These are phyloP conservation scores for Pterocles burchelli DNA, from an alignment of 2,113 vertebrate species.

Conservation along the genomic window DNA sequence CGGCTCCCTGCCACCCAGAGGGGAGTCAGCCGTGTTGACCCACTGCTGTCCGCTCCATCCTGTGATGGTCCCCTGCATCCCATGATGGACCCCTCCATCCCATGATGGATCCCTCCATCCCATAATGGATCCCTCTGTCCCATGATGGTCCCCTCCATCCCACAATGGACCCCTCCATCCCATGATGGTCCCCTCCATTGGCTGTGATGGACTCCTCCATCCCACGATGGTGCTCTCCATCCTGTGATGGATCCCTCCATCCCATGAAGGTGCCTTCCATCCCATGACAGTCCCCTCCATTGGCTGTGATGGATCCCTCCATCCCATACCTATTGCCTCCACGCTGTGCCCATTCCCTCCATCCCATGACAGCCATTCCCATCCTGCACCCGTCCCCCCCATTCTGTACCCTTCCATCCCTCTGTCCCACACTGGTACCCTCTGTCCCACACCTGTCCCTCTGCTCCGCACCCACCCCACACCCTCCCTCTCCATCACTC, in stretches of 20 bases:
- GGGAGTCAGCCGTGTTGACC: not conserved
- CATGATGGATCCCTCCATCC: not conserved
- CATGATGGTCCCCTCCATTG: rapidly evolving
- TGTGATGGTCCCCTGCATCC: not conserved
- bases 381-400: not conserved
- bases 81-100: not conserved
- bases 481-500: not conserved
- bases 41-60: not conserved
- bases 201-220: not conserved
- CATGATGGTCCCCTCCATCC: too few species aligned
- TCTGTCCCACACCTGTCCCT: not conserved
- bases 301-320: not conserved
- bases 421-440: not conserved
- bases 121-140: not conserved
- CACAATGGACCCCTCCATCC: too few species aligned
- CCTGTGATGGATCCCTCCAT: not conserved
- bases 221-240: not conserved
- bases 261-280: not conserved
- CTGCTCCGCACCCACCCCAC: not conserved
- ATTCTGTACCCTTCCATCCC: not conserved
- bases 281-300: not conserved
- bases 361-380: not conserved
- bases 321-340: not conserved
- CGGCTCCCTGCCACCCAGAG: slow-evolving; percentile 82
- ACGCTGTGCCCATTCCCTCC: not conserved